Evolutionary conservation across 2,797 vertebrate genomes (phyloP).

Genomic region (Taeniopygia guttata): DNA sequence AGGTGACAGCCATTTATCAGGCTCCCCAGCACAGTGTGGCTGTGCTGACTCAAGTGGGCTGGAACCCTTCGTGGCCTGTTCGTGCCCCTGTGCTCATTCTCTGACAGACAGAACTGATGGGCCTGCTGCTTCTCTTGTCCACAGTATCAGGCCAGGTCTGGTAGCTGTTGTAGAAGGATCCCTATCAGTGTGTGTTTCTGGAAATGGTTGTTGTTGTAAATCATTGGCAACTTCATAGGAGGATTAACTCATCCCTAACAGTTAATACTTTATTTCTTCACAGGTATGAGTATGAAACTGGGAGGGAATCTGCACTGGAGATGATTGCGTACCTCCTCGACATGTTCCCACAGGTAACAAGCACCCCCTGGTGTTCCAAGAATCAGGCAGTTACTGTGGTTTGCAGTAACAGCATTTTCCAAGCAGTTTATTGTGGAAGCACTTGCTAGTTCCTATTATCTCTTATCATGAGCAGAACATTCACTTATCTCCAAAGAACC

Average conservation of each 20-base stretch:
- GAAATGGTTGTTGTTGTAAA: neutral
- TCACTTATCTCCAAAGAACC: neutral
- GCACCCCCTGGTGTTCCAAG: neutral
- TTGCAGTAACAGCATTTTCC: neutral
- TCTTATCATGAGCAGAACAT: neutral
- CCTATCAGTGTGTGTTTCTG: neutral
- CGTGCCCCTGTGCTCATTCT: neutral
- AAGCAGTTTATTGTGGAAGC: neutral
- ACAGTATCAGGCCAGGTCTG: neutral
- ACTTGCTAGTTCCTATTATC: neutral
- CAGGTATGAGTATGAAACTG: slow-evolving; percentile 92
- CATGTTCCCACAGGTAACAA: slow-evolving; percentile 87
- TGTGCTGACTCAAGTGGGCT: neutral
- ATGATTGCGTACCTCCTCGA: slow-evolving; percentile 91
- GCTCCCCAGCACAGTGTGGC: neutral
- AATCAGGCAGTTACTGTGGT: neutral
- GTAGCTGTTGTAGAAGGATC: neutral
- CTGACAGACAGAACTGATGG: neutral
- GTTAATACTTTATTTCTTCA: neutral
- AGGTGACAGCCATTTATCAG: neutral
- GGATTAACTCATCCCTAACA: neutral
- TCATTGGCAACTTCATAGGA: neutral
- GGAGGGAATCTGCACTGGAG: slow-evolving; percentile 91
- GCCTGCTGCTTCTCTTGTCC: neutral
- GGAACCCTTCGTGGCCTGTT: neutral